phyloP scores from a whole-genome alignment of 92 coral and sea anemone genomes.

The Paramuricea clavata region DNA sequence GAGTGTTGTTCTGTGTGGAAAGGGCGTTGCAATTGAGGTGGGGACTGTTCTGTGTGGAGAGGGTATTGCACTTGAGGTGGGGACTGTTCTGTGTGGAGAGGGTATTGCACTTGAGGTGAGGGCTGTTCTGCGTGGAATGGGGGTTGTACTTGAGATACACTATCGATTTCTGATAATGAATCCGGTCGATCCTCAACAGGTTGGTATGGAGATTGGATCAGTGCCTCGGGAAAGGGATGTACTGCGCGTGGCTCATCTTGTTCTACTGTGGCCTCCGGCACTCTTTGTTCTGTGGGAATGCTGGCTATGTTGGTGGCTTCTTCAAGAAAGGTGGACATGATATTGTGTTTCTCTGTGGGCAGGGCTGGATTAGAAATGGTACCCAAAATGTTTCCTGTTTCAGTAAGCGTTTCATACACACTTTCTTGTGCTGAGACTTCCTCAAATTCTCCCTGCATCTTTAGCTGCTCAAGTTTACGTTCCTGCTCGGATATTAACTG shows the following conservation, averaged over 20 bases:
- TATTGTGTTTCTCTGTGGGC: not conserved
- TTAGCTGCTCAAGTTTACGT: slow-evolving; percentile 11
- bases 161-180: not conserved
- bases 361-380: not conserved
- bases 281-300: not conserved
- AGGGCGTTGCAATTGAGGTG: not conserved
- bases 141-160: not conserved
- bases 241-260: slow-evolving; percentile 7
- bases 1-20: too few relatives aligned
- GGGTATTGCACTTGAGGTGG: not conserved
- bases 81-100: not conserved
- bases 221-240: not conserved
- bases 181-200: not conserved
- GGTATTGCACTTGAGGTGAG: not conserved
- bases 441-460: slow-evolving; percentile 45
- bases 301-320: not conserved
- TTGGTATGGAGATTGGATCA: slow-evolving; percentile 1
- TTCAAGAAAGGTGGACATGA: not conserved
- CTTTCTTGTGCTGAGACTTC: slow-evolving; percentile 60
- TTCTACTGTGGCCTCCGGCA: not conserved
- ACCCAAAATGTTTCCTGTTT: too few relatives aligned
- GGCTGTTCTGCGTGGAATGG: too few relatives aligned
- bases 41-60: too few relatives aligned
- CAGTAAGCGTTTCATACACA: slow-evolving; percentile 38
- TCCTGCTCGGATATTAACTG: slow-evolving; percentile 44